Percentiles rank a stretch among this genome's conserved stretches.
Evolutionary conservation across 92 coral and sea anemone species (phyloP).

Genomic region (Pocillopora grandis): DNA sequence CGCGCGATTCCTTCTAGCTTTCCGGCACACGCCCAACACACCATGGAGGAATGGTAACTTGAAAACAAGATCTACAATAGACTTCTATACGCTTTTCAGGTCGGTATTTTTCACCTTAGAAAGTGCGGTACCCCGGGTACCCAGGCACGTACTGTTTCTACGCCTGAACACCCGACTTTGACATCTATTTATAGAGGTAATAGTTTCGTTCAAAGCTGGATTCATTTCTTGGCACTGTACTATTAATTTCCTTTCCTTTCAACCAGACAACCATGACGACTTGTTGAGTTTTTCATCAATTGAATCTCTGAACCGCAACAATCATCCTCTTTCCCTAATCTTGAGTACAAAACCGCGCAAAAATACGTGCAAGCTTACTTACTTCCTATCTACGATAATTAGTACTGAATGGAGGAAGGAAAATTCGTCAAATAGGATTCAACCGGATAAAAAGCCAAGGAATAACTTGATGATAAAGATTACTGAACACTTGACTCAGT

Average conservation of each 20-base stretch:
- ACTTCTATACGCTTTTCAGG: too few species aligned
- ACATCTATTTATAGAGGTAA: neutral
- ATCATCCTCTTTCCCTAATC: neutral
- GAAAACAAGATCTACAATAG: neutral
- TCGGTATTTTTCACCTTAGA: too few species aligned
- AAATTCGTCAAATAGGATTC: neutral
- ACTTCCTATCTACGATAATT: conserved; percentile 10
- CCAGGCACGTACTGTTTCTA: neutral
- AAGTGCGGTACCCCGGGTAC: too few species aligned
- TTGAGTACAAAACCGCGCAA: conserved; percentile 8
- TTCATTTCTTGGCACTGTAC: conserved; percentile 13
- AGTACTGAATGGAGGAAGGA: neutral
- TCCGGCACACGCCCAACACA: neutral
- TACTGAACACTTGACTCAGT: neutral
- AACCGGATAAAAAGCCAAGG: conserved; percentile 21
- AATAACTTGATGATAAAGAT: neutral
- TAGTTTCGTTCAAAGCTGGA: too few species aligned
- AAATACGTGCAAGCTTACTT: neutral
- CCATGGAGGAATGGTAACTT: neutral
- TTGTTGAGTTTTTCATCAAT: neutral
- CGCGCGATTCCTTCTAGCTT: neutral
- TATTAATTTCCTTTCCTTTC: too few species aligned
- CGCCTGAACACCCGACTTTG: neutral
- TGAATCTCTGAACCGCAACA: neutral
- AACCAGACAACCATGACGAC: conserved; percentile 1